A percentile compares a stretch with the other conserved stretches of the same genome.
These are phyloP conservation scores for Drosophila setosimentum DNA, from an alignment of 2,888 invertebrate species.

Conservation along the genomic window DNA sequence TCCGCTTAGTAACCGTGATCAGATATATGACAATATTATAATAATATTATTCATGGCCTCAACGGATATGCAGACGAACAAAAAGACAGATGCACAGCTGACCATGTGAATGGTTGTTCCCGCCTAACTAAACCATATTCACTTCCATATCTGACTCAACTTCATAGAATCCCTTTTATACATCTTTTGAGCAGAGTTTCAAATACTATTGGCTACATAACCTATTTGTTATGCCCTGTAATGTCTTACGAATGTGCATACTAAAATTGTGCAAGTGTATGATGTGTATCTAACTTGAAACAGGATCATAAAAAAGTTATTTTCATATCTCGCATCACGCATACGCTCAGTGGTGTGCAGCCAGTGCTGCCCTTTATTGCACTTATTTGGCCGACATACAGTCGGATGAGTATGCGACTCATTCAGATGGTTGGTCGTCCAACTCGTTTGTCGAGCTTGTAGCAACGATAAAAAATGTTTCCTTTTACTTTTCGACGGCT, in stretches of 20 bases:
- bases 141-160: too few relatives aligned
- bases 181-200: too few relatives aligned
- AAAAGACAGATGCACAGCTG: background rate
- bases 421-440: slow-evolving; percentile 17
- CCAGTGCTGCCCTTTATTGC: background rate
- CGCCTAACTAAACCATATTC: too few relatives aligned
- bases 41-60: background rate
- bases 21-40: background rate
- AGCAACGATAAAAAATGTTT: slow-evolving; percentile 37
- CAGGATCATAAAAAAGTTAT: background rate
- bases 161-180: too few relatives aligned
- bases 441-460: slow-evolving; percentile 32
- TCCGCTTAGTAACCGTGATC: background rate
- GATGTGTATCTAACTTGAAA: background rate
- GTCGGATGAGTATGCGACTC: slow-evolving; percentile 35
- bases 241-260: background rate
- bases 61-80: background rate
- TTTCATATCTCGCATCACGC: slow-evolving; percentile 17
- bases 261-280: background rate
- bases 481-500: slow-evolving; percentile 65
- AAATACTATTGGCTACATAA: background rate
- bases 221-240: background rate
- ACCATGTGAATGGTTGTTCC: background rate
- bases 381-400: slow-evolving; percentile 21
- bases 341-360: slow-evolving; percentile 19